These are phyloP conservation scores for Callimorpha dominula DNA, from an alignment of 2,888 invertebrate species.

Conservation along the genomic window DNA sequence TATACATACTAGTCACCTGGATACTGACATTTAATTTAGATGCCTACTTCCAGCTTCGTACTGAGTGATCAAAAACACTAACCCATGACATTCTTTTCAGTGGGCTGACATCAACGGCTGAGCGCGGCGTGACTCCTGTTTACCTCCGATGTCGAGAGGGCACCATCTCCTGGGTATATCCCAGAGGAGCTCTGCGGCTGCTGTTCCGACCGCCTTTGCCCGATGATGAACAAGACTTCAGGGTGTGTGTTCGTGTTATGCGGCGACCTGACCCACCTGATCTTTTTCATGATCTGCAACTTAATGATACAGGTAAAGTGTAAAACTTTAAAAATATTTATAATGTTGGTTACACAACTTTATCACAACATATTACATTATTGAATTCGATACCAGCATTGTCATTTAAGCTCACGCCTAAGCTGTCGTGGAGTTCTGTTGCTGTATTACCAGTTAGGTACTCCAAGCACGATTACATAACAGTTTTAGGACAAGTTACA, in stretches of 20 bases:
- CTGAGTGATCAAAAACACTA: neutral
- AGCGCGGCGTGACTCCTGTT: slow-evolving; percentile 91
- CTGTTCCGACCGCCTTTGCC: slow-evolving; percentile 88
- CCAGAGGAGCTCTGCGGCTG: slow-evolving; percentile 90
- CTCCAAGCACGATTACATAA: no score
- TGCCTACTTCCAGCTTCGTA: neutral
- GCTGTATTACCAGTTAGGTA: no score
- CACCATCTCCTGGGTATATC: slow-evolving; percentile 91
- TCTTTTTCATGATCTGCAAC: slow-evolving; percentile 80
- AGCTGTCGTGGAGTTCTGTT: no score
- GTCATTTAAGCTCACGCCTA: no score
- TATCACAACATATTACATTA: no score
- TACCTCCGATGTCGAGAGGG: slow-evolving; percentile 92
- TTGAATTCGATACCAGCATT: no score
- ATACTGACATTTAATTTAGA: neutral
- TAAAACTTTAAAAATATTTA: slow-evolving; percentile 4
- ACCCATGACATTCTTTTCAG: slow-evolving; percentile 76
- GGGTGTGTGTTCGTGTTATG: slow-evolving; percentile 89
- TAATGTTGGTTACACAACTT: neutral
- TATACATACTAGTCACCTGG: neutral
- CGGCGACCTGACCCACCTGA: slow-evolving; percentile 86
- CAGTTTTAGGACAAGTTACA: no score
- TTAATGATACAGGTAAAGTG: slow-evolving; percentile 72
- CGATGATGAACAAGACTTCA: slow-evolving; percentile 88
- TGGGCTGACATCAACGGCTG: slow-evolving; percentile 81